A percentile compares a stretch with the other conserved stretches of the same genome.
Evolutionary conservation across 2,113 vertebrate species (phyloP).

Genomic region (Poicephalus gulielmi): DNA sequence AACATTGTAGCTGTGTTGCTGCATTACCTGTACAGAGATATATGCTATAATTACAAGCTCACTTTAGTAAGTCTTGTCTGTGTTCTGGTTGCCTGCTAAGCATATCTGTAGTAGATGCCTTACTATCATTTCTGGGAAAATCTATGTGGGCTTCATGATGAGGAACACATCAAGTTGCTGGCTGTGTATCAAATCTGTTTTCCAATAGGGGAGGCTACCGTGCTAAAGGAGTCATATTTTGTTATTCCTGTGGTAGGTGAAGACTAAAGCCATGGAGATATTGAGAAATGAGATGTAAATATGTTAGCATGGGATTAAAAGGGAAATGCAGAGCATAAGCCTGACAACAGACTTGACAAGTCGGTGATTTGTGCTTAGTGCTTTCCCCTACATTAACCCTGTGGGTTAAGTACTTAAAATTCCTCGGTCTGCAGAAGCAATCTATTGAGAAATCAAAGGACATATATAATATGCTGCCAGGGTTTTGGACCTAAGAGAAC

Average conservation of each 20-base stretch:
- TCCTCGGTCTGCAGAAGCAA: background rate
- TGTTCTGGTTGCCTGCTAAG: background rate
- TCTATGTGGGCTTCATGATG: background rate
- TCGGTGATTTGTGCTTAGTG: background rate
- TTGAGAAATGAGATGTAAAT: background rate
- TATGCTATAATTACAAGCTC: background rate
- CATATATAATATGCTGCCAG: background rate
- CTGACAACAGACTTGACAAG: background rate
- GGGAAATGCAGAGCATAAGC: background rate
- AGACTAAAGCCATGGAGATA: background rate
- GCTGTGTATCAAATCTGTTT: background rate
- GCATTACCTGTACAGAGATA: background rate
- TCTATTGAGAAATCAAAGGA: background rate
- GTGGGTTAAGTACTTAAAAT: background rate
- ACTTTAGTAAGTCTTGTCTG: background rate
- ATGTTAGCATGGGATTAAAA: background rate
- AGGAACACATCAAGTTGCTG: background rate
- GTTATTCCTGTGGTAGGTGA: background rate
- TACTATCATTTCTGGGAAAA: background rate
- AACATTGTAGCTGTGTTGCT: background rate
- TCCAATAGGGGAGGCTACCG: background rate
- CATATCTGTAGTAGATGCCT: background rate
- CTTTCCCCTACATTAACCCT: fast-evolving
- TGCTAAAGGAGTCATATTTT: background rate
- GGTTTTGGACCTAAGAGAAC: background rate